Base-by-base conservation (phyloP, 2,888 invertebrate species). In the Baronia brevicornis region DNA sequence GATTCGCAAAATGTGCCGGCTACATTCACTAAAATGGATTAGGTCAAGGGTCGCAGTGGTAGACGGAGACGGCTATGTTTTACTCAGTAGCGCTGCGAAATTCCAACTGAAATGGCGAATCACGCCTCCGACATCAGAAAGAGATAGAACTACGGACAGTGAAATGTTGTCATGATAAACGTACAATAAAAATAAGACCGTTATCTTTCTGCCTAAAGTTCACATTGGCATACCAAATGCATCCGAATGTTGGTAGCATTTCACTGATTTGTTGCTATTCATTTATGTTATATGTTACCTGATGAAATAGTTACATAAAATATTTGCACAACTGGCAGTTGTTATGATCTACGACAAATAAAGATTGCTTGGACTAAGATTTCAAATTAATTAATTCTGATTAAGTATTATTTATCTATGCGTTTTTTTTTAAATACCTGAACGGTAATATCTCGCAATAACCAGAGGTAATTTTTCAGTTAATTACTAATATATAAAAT, bases 11-110 rank as follows among this genome's bases (percentile, higher is more conserved):
- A 62, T 55, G 54, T 60, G 57, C 60, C 59, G 62, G 59, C 64
- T 67, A 72, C 77, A 73, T 77, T 79, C 74, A 71, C 74, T 62
- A 64, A 60, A 67, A 72, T 69, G 73, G 74, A 72, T 65, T 73
- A 74, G 80, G 80, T 80, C 80, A 80, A 70, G 77, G 78, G 80
- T 80, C 78, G 71, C 48, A 55, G 54, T 54, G 79, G 56, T 57
- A 63, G 69, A 80, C 66, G 60, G 62, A 68, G 80, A 80, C 71
- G 58, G 68, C 51, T 60, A 71, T 74, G 67, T 46, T 62, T 68
- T 54, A 50, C 65, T 52, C 59, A 46, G 66, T 60, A 64, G 51
- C 69, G 64, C 69, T 57, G 51, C 58, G 52, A 58, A 60, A 68
- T 69, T 68, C 60, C 54, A 60, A 60, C 67, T 57, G 69, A 69